Evolutionary conservation across 1,140 invertebrate species (phyloP), one percentile per base, ranked within the genome.

Genomic region (Magallana gigas): DNA sequence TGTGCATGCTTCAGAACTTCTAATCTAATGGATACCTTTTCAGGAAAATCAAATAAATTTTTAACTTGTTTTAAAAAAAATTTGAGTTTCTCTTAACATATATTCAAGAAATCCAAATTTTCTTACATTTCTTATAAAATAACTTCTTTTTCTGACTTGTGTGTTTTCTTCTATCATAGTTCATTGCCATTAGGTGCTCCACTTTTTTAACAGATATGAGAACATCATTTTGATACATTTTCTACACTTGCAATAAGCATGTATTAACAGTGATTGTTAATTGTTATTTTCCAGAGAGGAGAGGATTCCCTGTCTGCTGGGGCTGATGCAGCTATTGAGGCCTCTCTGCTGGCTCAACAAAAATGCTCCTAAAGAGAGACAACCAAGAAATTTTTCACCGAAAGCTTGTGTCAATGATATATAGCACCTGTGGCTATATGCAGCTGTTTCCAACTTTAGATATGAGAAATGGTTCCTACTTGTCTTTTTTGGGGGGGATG

Each of bases 271-370:
- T 48, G 0, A 29, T 76, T 83, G 16, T 16, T 58, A 11, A 82
- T 36, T 62, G 12, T 90, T 60, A 83, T 9, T 85, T 89, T 85
- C 62, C 92, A 92, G 92, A 92, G 90, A 91, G 89, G 88, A 64
- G n/a, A 87, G 23, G 92, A 92, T 80, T 92, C 92, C 57, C 71
- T 91, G 48, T 91, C 92, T 68, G 91, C 90, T 76, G 91, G 91
- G 48, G 91, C 90, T 85, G 85, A 90, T 89, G 87, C 89, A 57
- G 92, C 92, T 11, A 86, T 92, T 16, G 90, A 91, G 57, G 86
- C 90, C 9, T 89, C 92, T 9, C 83, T 92, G 29, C 87, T 87
- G 87, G 89, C 89, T 48, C 36, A 48, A 2, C 86, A 89, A 29
- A 83, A 90, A n/a, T 83, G 81, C 57, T 9, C 48, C 16, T 83